Percentiles rank a stretch among this genome's conserved stretches.
Conservation (phyloP, 2,888 invertebrate genomes). For the Tridacna gigas region DNA sequence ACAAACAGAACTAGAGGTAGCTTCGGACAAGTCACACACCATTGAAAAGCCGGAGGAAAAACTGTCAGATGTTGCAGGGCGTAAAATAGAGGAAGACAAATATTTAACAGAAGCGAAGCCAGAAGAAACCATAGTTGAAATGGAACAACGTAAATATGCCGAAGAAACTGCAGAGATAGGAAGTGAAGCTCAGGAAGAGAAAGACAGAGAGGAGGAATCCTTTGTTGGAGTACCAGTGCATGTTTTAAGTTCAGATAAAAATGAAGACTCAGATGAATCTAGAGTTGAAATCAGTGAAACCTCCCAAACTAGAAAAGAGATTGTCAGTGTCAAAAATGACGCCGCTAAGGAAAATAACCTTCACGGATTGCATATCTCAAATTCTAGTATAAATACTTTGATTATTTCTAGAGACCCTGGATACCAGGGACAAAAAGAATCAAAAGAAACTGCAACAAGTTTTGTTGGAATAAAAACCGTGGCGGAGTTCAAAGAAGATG, state of each 20-base stretch:
- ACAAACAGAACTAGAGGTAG: background rate
- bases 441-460: background rate
- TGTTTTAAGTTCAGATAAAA: background rate
- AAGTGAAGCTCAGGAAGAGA: background rate
- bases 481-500: background rate
- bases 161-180: background rate
- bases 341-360: constrained; percentile 22
- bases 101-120: too few relatives aligned
- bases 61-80: background rate
- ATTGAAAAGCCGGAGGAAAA: background rate
- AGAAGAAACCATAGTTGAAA: background rate
- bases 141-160: background rate
- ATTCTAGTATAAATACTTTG: constrained; percentile 58
- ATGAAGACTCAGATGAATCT: background rate
- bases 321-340: background rate
- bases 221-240: background rate
- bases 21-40: too few relatives aligned
- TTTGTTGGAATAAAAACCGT: background rate
- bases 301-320: too few relatives aligned
- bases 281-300: too few relatives aligned
- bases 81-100: background rate
- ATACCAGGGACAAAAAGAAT: background rate
- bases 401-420: constrained; percentile 52
- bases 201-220: background rate
- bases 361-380: constrained; percentile 52